Evolutionary conservation across 2,797 vertebrate species (phyloP), one percentile per base, ranked within the genome.

Genomic region (Gastrophryne carolinensis): DNA sequence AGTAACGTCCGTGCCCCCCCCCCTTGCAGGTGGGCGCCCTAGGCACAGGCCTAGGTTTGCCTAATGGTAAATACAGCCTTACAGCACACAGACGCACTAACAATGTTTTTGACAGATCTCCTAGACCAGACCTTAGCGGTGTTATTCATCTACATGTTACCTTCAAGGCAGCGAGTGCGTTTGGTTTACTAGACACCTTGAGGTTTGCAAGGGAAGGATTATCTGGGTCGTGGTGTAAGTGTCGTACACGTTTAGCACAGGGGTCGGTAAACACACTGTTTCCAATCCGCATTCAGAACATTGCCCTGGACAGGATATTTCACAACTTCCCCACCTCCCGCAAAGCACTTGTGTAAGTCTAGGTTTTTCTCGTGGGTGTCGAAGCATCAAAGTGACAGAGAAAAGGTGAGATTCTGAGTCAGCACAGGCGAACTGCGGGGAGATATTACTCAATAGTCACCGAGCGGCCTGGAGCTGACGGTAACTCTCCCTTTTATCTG

Each of bases 281-380:
- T 67, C 64, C 64, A 67, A 53, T 53, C 49, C 35, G 19, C 26
- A 50, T 30, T 3, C 1, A 24, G 8, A 26, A 13, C 29, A 10
- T 15, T 19, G 29, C 65, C 56, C n/a, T 34, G 49, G 58, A 49
- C 74, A 64, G 74, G 66, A 77, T 77, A 71, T 77, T 64, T 70
- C 74, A 71, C 66, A 71, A 64, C 29, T 12, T 44, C 10, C 1
- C 72, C 52, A 4, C 73, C 73, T 57, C 47, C 24, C 0, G 5
- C 11, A 35, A n/a, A n/a, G 1, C 30, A 13, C 26, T 61, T 47
- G 47, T 62, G 58, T 71, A 64, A 71, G 74, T 71, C 66, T 57
- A 77, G 74, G 67, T 64, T 71, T 77, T 61, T 77, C 47, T 66
- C 35, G 74, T 77, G 74, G 74, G 74, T 56, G 74, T 37, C 10